Conservation (phyloP, 1,140 invertebrate species). For the Drosophila equinoxialis region DNA sequence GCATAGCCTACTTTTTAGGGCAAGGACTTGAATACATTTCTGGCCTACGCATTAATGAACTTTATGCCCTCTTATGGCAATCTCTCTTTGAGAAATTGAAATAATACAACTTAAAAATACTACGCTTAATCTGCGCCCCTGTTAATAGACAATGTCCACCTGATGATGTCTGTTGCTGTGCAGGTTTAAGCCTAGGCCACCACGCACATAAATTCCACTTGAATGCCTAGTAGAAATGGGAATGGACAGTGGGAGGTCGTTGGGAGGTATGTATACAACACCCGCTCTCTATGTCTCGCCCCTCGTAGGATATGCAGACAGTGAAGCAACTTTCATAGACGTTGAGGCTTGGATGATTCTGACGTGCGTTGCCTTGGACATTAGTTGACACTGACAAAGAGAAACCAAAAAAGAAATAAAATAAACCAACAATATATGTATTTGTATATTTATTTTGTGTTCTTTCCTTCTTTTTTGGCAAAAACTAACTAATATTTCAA, state of each 20-base stretch:
- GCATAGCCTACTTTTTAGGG: too few species aligned
- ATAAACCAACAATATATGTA: constrained; percentile 7
- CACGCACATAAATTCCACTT: constrained; percentile 38
- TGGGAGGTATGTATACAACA: neutral
- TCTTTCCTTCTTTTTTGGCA: neutral
- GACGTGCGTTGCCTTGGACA: constrained; percentile 35
- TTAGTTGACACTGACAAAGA: constrained; percentile 42
- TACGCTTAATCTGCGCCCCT: neutral
- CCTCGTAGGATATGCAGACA: neutral
- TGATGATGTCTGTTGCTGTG: constrained; percentile 4
- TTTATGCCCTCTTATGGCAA: too few species aligned
- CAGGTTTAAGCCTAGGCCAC: constrained; percentile 13
- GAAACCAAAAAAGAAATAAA: neutral
- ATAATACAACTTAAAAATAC: too few species aligned
- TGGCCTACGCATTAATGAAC: too few species aligned
- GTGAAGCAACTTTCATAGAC: neutral
- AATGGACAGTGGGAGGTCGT: neutral
- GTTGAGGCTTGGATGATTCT: neutral
- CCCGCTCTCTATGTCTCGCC: neutral
- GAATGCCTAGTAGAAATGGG: constrained; percentile 29
- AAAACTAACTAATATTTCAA: constrained; percentile 31
- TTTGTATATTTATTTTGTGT: constrained; percentile 19
- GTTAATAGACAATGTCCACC: neutral
- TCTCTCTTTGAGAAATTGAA: too few species aligned
- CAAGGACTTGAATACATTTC: too few species aligned